phyloP scores from a whole-genome alignment of 2,113 vertebrate genomes.

The Pavo muticus region DNA sequence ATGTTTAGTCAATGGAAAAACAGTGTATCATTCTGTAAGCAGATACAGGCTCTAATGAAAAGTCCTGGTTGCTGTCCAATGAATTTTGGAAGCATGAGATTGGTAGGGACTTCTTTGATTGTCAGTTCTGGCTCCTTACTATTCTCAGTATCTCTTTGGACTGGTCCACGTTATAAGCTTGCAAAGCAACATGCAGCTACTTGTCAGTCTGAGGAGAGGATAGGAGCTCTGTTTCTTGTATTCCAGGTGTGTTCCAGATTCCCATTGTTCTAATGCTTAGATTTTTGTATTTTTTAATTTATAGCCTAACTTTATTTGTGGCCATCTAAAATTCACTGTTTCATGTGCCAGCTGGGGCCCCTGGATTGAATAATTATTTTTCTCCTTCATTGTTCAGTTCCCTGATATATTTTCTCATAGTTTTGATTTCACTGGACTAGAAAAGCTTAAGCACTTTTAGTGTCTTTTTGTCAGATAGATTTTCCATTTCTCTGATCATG shows the following conservation, averaged over 20 bases:
- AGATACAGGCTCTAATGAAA: background rate
- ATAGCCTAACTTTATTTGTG: background rate
- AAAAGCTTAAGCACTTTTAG: slow-evolving; percentile 23
- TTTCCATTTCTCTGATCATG: slow-evolving; percentile 48
- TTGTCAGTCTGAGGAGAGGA: background rate
- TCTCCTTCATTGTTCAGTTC: background rate
- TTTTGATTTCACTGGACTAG: slow-evolving; percentile 18
- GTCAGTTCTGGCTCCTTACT: background rate
- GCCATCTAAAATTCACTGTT: background rate
- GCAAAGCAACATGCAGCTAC: background rate
- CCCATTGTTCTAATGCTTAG: background rate
- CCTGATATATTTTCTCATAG: slow-evolving; percentile 9
- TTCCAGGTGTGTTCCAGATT: background rate
- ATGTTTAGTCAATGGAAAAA: background rate
- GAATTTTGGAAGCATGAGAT: background rate
- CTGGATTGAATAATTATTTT: background rate
- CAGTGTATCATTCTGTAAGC: background rate
- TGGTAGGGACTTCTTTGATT: background rate
- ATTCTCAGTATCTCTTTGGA: background rate
- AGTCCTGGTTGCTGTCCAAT: background rate
- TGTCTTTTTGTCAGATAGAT: slow-evolving; percentile 35
- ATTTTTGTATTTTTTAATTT: background rate
- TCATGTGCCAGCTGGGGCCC: background rate
- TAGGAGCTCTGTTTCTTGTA: background rate
- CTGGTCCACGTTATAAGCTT: background rate